Conservation (phyloP, 2,113 vertebrate species). For the Arizona elegans region DNA sequence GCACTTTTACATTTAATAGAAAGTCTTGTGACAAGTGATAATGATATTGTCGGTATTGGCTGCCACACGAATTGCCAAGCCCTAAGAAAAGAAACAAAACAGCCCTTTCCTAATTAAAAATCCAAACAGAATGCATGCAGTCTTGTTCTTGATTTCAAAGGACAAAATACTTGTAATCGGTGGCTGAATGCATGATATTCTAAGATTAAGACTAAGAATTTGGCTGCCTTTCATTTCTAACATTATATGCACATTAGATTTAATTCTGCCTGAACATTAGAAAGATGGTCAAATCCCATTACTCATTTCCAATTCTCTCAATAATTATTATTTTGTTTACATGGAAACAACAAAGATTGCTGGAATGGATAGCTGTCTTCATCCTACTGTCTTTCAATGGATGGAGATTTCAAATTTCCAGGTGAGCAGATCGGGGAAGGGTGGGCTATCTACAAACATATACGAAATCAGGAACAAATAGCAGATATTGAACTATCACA, state of each 20-base stretch:
- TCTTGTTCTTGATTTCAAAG: slow-evolving; percentile 26
- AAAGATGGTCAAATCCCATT: slow-evolving; percentile 49
- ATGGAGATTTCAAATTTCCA: neutral
- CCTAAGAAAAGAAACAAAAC: slow-evolving; percentile 1
- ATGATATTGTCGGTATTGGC: rapidly evolving
- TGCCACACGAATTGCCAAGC: neutral
- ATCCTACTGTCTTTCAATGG: neutral
- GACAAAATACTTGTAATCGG: neutral
- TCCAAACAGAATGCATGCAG: neutral
- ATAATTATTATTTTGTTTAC: slow-evolving; percentile 42
- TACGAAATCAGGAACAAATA: slow-evolving; percentile 18
- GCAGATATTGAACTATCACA: slow-evolving; percentile 51
- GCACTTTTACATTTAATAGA: neutral
- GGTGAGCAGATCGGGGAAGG: neutral
- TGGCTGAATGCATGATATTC: neutral
- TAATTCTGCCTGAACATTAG: slow-evolving; percentile 35
- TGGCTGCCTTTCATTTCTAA: neutral
- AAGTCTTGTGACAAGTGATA: slow-evolving; percentile 2
- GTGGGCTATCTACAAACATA: neutral
- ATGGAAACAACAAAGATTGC: slow-evolving; percentile 53
- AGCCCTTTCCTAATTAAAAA: slow-evolving; percentile 11
- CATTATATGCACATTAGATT: neutral
- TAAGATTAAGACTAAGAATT: neutral
- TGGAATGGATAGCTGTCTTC: neutral
- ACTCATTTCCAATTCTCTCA: slow-evolving; percentile 34